Evolutionary conservation across 2,888 invertebrate species (phyloP), one percentile per base, ranked within the genome.

Genomic region (Lasioglossum oenotherae): DNA sequence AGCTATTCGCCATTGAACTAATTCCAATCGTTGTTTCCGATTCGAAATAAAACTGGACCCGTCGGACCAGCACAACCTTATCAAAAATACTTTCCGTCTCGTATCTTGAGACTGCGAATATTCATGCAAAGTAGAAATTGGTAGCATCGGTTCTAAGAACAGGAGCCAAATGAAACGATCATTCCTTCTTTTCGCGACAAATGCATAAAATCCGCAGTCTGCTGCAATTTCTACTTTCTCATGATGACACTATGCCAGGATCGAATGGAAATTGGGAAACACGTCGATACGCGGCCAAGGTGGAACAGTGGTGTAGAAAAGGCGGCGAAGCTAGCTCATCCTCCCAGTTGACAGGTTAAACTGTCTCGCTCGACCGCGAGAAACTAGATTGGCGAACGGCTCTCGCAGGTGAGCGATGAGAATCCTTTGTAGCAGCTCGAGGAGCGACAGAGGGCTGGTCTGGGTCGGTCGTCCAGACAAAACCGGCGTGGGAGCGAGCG

Each of bases 401-500:
- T 57, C 82, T 53, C 74, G 64, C 76, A 80, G 83, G 76, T 77
- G 81, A 89, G 82, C 89, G 93, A 93, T 94, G 93, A 93, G 93
- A 94, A 93, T 92, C 92, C 92, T 92, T 85, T 92, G 91, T 93
- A 92, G 92, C 93, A 92, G 91, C 92, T 92, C 89, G 85, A 91
- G 87, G 89, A 91, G 89, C 85, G 86, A 84, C 86, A 82, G 84
- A 84, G 88, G 88, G 88, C 84, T 74, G 88, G 88, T 79, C 85
- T 74, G 87, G 69, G 35, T 84, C 90, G 85, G 76, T 86, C 86
- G 91, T 85, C 87, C 89, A 89, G 91, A 92, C 91, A 92, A 92
- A 92, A 91, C 92, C 91, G 92, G 93, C 94, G 94, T 94, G 94
- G 93, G 94, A 94, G 92, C 94, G 92, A 93, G 91, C 89, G 92